Conservation (phyloP, 2,888 invertebrate species). For the Mellilla xanthometata region DNA sequence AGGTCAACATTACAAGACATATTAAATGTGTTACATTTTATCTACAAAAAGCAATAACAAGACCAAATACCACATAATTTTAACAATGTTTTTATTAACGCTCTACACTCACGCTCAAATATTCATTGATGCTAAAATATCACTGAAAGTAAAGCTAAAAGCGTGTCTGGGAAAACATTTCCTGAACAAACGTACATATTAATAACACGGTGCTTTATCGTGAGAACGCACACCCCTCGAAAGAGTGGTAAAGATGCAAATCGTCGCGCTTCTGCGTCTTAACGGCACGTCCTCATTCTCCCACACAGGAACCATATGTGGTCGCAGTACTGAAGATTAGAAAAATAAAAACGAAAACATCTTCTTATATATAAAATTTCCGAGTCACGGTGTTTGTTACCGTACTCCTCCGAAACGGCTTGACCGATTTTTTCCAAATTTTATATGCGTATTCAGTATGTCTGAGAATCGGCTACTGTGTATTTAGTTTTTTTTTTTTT, state of each 20-base stretch:
- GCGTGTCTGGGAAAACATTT: slow-evolving; percentile 15
- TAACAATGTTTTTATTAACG: slow-evolving; percentile 6
- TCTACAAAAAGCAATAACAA: not conserved
- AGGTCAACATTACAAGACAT: too few species aligned
- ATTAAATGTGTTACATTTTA: too few species aligned
- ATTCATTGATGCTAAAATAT: slow-evolving; percentile 19
- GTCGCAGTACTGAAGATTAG: slow-evolving; percentile 5
- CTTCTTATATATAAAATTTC: too few species aligned
- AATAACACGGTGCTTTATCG: slow-evolving; percentile 46
- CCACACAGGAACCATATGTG: slow-evolving; percentile 37
- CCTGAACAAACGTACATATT: slow-evolving; percentile 26
- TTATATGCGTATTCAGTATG: too few species aligned
- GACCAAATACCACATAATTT: not conserved
- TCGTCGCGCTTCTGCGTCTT: slow-evolving; percentile 61
- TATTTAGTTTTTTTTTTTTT: too few species aligned
- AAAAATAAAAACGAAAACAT: too few species aligned
- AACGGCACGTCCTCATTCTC: slow-evolving; percentile 72
- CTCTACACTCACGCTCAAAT: slow-evolving; percentile 4
- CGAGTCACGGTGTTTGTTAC: too few species aligned
- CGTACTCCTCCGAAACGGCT: too few species aligned
- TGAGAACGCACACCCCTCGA: slow-evolving; percentile 58
- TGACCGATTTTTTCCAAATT: too few species aligned
- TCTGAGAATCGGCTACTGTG: too few species aligned
- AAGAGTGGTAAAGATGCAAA: slow-evolving; percentile 71
- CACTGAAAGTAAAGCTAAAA: slow-evolving; percentile 19